Base-by-base conservation (phyloP, 2,113 vertebrate species). In the Perca schrenkii region DNA sequence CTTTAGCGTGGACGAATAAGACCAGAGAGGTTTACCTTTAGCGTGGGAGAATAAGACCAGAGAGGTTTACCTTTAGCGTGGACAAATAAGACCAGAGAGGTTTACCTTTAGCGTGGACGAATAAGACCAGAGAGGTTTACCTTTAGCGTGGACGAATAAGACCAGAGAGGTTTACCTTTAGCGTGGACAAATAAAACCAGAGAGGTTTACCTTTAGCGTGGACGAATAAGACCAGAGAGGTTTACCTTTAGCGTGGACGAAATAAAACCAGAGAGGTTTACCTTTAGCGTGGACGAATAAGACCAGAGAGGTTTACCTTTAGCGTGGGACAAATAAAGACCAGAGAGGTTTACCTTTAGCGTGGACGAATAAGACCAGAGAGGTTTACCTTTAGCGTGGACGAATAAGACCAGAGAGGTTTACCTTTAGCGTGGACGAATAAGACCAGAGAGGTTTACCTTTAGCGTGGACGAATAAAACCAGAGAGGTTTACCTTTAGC, bases 371-470 rank as follows among this genome's bases (percentile, higher is more conserved):
- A 99, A 92, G 74, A 97, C 95, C 98, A n/a, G n/a, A n/a, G 25
- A 25, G 25, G 61, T 71, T 95, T 94, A 99, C 98, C 98, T 99
- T 99, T 99, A 53, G 98, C 97, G 69, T 98, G 96, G 88, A 99
- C 94, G 87, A 98, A 99, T 79, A 99, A 92, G 74, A 97, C 95
- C 98, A n/a, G n/a, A n/a, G 25, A 25, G 25, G 61, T 71, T 95
- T 94, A 99, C 98, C 98, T 99, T 99, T 99, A 53, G 98, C 97
- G 69, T 98, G 96, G 88, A 99, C 94, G 87, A 98, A 99, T 79
- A 99, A 92, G 74, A 97, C 95, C 98, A n/a, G n/a, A n/a, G 25
- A 25, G 25, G 61, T 71, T 95, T 94, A 99, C 98, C 98, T 99
- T 99, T 99, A 53, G 98, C 97, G 69, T 98, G 96, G 88, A 99